phyloP scores from a whole-genome alignment of 2,113 vertebrate species.

The Anser cygnoides region DNA sequence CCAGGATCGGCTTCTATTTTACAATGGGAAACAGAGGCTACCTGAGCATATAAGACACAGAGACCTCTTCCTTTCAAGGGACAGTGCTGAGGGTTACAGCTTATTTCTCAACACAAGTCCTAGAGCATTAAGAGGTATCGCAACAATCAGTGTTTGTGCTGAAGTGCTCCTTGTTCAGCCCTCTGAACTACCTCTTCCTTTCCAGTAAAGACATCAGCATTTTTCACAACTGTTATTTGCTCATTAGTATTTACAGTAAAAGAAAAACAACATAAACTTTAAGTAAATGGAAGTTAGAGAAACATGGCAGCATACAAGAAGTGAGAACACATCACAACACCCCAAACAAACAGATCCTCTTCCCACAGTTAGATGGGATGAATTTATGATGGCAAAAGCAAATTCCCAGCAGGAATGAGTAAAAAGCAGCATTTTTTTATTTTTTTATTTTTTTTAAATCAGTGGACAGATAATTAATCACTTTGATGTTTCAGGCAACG shows the following conservation, averaged over 20 bases:
- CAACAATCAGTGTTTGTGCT: background rate
- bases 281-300: constrained; percentile 50
- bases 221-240: background rate
- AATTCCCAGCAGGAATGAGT: constrained; percentile 49
- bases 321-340: constrained; percentile 52
- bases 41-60: background rate
- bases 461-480: constrained; percentile 29
- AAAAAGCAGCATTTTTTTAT: constrained; percentile 46
- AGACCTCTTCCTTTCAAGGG: background rate
- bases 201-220: constrained; percentile 23
- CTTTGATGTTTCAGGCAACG: constrained; percentile 71
- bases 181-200: constrained; percentile 25
- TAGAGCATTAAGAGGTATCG: background rate
- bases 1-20: background rate
- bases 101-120: background rate
- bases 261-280: constrained; percentile 37
- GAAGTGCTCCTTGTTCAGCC: background rate
- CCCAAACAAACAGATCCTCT: constrained; percentile 40
- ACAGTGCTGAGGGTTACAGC: background rate
- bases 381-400: constrained; percentile 48
- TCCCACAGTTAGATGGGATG: constrained; percentile 59
- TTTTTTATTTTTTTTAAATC: background rate
- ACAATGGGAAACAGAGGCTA: background rate
- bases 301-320: constrained; percentile 3
- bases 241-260: constrained; percentile 27